Conservation (phyloP, 92 coral and sea anemone species). For the Muricea muricata region DNA sequence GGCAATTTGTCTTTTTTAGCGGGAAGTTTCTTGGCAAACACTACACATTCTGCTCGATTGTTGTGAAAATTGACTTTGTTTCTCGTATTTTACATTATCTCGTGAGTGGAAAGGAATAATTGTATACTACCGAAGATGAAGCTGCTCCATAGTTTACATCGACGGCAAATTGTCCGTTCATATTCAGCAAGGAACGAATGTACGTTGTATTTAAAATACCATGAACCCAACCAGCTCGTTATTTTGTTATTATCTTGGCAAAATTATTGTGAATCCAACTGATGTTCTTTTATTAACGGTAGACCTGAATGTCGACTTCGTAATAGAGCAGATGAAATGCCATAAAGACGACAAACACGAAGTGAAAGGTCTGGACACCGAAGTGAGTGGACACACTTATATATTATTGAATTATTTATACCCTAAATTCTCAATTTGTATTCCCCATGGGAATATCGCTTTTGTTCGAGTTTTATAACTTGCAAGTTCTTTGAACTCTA, state of each 20-base stretch:
- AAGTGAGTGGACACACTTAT: neutral
- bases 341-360: constrained; percentile 82
- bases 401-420: neutral
- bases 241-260: neutral
- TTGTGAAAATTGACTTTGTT: constrained; percentile 3
- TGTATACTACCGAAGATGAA: neutral
- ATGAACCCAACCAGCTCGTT: neutral
- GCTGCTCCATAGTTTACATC: constrained; percentile 6
- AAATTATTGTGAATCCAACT: neutral
- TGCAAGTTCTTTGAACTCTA: too few species aligned
- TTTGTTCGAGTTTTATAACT: neutral
- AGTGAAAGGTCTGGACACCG: constrained; percentile 73
- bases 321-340: constrained; percentile 79
- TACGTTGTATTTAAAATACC: neutral
- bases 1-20: constrained; percentile 32
- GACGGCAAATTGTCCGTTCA: constrained; percentile 25
- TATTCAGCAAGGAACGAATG: constrained; percentile 14
- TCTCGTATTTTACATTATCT: neutral
- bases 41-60: neutral
- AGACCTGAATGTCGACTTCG: constrained; percentile 86
- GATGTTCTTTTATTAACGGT: neutral
- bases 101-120: neutral
- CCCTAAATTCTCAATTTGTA: neutral
- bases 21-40: constrained; percentile 20
- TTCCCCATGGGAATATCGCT: neutral